Evolutionary conservation across 2,888 invertebrate genomes (phyloP).

Genomic region (Chesias legatella): DNA sequence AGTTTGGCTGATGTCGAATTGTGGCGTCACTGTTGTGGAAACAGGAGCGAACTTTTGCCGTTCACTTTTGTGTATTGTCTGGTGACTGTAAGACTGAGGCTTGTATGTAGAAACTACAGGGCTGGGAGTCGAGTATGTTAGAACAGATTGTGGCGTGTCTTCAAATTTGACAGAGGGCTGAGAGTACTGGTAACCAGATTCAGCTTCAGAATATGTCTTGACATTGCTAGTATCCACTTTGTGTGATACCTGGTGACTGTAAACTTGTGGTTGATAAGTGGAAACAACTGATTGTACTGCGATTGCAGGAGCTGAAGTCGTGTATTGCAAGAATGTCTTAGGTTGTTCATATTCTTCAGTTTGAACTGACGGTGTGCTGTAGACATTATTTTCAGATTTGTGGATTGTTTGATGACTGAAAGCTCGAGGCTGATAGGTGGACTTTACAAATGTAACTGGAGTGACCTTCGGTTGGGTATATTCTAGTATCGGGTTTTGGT

Average conservation of each 20-base stretch:
- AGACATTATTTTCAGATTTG: constrained; percentile 45
- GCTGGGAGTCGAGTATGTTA: constrained; percentile 48
- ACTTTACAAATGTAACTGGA: constrained; percentile 47
- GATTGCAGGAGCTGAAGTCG: constrained; percentile 41
- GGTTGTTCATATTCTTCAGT: constrained; percentile 41
- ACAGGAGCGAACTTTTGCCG: constrained; percentile 45
- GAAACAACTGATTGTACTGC: constrained; percentile 3
- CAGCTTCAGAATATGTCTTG: constrained; percentile 43
- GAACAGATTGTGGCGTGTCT: constrained; percentile 46
- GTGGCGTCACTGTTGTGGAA: constrained; percentile 47
- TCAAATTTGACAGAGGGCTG: constrained; percentile 48
- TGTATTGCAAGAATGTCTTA: constrained; percentile 36
- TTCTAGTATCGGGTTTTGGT: constrained; percentile 63
- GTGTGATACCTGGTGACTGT: constrained; percentile 30
- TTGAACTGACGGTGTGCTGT: constrained; percentile 37
- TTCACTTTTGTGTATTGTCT: constrained; percentile 59
- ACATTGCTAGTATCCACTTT: constrained; percentile 51
- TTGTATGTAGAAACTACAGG: constrained; percentile 52
- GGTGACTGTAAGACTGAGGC: constrained; percentile 59
- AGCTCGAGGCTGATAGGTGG: constrained; percentile 49
- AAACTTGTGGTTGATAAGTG: constrained; percentile 15
- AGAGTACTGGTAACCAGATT: constrained; percentile 50
- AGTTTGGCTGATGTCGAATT: constrained; percentile 42
- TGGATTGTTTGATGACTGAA: constrained; percentile 60
- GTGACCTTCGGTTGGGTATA: constrained; percentile 54